Percentiles rank a stretch among this genome's conserved stretches.
These are phyloP conservation scores for Mellilla xanthometata DNA, from an alignment of 2,888 invertebrate species.

Conservation along the genomic window DNA sequence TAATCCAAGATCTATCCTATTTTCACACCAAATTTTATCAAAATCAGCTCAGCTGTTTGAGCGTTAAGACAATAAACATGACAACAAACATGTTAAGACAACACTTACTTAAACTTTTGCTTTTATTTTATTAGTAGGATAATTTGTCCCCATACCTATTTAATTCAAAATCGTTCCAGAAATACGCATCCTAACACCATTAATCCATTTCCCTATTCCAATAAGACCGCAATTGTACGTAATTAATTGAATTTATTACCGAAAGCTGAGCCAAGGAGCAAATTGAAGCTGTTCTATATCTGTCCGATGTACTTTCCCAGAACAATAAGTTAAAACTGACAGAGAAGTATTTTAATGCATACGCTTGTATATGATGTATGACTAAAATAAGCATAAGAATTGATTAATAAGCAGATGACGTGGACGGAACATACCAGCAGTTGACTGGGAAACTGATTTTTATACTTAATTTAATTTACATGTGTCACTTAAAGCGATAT, in stretches of 20 bases:
- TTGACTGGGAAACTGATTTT: no score
- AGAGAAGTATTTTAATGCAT: constrained; percentile 68
- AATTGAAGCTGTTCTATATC: constrained; percentile 25
- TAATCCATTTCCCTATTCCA: constrained; percentile 27
- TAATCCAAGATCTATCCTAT: no score
- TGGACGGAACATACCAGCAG: no score
- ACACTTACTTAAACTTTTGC: no score
- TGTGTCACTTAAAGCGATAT: no score
- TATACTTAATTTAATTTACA: no score
- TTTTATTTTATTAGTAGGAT: no score
- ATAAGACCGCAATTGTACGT: constrained; percentile 35
- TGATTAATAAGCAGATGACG: neutral
- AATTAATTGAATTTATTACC: constrained; percentile 59
- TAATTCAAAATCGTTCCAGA: neutral
- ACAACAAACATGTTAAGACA: no score
- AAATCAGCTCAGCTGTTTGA: no score
- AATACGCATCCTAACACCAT: constrained; percentile 9
- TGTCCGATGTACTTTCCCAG: constrained; percentile 35
- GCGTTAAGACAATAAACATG: no score
- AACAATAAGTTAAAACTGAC: constrained; percentile 53
- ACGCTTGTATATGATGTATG: constrained; percentile 55
- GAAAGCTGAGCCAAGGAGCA: constrained; percentile 45
- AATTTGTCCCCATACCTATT: no score
- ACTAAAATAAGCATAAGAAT: constrained; percentile 43
- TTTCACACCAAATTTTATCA: no score